phyloP scores from a whole-genome alignment of 2,113 vertebrate genomes.

The Tragelaphus scriptus region DNA sequence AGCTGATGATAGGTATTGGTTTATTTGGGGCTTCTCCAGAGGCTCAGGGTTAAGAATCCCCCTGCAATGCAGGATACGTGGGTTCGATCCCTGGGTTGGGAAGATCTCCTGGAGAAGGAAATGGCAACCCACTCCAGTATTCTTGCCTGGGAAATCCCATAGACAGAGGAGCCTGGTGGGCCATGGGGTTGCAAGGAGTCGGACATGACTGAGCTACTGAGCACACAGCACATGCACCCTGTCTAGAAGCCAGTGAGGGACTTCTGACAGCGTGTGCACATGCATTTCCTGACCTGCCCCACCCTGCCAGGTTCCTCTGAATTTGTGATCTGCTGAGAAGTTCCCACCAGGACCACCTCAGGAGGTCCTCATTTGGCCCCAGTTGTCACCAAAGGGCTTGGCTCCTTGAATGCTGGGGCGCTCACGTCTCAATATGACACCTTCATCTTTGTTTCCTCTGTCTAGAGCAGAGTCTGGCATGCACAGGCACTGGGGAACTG shows the following conservation, averaged over 20 bases:
- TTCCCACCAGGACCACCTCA: not conserved
- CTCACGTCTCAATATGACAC: not conserved
- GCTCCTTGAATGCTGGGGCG: not conserved
- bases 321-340: not conserved
- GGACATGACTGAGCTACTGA: not conserved
- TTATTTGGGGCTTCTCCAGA: not conserved
- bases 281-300: not conserved
- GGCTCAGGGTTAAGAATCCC: not conserved
- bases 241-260: not conserved
- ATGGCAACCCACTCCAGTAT: too few relatives aligned
- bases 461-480: not conserved
- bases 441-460: not conserved
- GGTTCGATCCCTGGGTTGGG: too few relatives aligned
- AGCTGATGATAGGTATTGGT: not conserved
- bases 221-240: not conserved
- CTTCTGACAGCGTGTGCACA: not conserved
- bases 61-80: too few relatives aligned
- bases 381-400: not conserved
- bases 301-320: not conserved
- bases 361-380: not conserved
- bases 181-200: too few relatives aligned
- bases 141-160: too few relatives aligned
- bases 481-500: not conserved
- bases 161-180: too few relatives aligned
- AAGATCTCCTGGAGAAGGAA: too few relatives aligned